Evolutionary conservation across 2,797 vertebrate genomes (phyloP), one percentile per base, ranked within the genome.

Genomic region (Galago senegalensis): DNA sequence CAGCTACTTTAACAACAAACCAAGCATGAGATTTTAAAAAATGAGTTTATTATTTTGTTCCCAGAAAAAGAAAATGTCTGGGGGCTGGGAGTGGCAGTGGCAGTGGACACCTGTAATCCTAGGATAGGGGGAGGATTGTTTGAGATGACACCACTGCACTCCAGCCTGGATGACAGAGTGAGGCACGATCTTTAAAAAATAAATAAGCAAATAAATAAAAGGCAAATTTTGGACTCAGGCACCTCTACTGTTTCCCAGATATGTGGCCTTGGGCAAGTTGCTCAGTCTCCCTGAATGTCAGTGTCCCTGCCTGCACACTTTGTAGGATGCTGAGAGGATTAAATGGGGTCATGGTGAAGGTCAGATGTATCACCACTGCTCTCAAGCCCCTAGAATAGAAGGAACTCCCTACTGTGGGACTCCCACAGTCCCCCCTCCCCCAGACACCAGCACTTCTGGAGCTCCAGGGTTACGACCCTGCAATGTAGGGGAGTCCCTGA

Each of bases 401-500:
- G 69, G 5, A 87, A 5, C 11, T 37, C 31, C 79, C 87, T 49
- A 13, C 37, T 14, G 3, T 21, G 87, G 79, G 69, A n/a, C 40
- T 12, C 18, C 70, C 65, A 6, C 0, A 17, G 86, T 4, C 6
- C 5, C 5, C 49, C 4, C 12, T 23, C 46, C 21, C 69, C 2
- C 25, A 49, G 40, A 61, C 12, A 10, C n/a, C 5, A 6, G 49
- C 0, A 5, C 5, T 18, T 2, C 37, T 5, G 85, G 40, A 84
- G n/a, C 43, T 80, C 18, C 27, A 27, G 91, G 72, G 12, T 5
- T 60, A 37, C 53, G 23, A 9, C 13, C 25, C 77, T 80, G 5
- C 18, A 1, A 5, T 1, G 10, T 25, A 43, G 17, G 34, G 4
- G 5, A 20, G 4, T 21, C 73, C 63, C 20, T 0, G 1, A 65